Evolutionary conservation across 2,797 vertebrate genomes (phyloP), one percentile per base, ranked within the genome.

Genomic region (Macrochelys suwanniensis): DNA sequence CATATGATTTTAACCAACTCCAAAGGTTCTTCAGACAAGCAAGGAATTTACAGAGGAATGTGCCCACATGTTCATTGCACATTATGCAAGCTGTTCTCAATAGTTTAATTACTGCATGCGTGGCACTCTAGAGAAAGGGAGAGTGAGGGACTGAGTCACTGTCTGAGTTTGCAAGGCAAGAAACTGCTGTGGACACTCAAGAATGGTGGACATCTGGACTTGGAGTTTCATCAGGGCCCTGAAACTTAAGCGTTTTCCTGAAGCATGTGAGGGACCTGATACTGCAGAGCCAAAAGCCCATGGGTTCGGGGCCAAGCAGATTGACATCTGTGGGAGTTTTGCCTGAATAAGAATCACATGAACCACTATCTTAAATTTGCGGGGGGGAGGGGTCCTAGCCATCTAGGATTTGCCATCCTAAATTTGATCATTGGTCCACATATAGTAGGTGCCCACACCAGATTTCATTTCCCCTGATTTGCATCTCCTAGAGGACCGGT

Each of bases 11-110:
- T 9, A 74, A 10, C 53, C 53, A 33, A 4, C 28, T 77, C 57
- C 77, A 11, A 42, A 91, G 50, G 6, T 84, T 78, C 57, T 85
- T 50, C 54, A 87, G 50, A 51, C 71, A 5, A 89, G 8, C 28
- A 31, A 2, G 0, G 7, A 23, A 11, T 89, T 45, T 3, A 4
- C 56, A 94, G 84, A n/a, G 17, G 3, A 74, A 77, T 65, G 25
- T 0, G 0, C 91, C 42, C 90, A 82, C 19, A 13, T 95, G 87
- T 13, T 79, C 7, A 0, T 0, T 0, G 6, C 0, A 0, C 11
- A 17, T 51, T 0, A 2, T 28, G 33, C 54, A 86, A 87, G 85
- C 84, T 86, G 84, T 54, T 92, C 53, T 45, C 47, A 0, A 26
- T 50, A 28, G 0, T 56, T 61, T 85, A 94, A 1, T 0, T 42